phyloP scores from a whole-genome alignment of 1,140 invertebrate genomes.

The Cepaea nemoralis region DNA sequence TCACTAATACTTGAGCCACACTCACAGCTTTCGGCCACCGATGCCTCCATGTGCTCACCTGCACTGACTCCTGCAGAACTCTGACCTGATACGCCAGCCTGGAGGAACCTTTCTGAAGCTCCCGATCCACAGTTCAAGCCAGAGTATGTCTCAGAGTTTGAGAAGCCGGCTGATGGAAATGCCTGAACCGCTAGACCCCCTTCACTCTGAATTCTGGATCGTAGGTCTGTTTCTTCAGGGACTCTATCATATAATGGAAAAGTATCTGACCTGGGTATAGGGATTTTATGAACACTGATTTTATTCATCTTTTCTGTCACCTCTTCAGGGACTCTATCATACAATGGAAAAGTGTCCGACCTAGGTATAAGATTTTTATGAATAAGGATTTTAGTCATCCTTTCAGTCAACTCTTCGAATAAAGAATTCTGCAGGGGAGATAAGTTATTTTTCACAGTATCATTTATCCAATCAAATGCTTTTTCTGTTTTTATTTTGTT shows the following conservation, averaged over 20 bases:
- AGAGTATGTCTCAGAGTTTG: background rate
- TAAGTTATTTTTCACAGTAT: constrained; percentile 56
- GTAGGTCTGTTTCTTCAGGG: background rate
- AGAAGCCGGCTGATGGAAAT: background rate
- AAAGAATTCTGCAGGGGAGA: background rate
- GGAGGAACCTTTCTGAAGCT: background rate
- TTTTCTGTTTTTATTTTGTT: constrained; percentile 55
- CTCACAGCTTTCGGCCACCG: constrained; percentile 12
- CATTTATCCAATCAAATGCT: constrained; percentile 71
- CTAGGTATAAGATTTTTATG: background rate
- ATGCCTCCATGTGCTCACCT: background rate
- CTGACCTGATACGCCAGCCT: background rate
- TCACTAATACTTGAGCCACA: constrained; percentile 56
- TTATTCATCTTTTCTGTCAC: too few relatives aligned
- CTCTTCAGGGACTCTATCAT: constrained; percentile 1
- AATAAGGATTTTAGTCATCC: background rate
- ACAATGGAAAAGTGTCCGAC: background rate
- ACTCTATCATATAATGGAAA: background rate
- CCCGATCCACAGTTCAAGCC: background rate
- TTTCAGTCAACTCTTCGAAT: background rate
- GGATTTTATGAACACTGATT: too few relatives aligned
- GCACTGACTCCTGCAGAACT: background rate
- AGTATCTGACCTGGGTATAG: background rate
- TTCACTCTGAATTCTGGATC: background rate
- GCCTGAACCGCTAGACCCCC: background rate